phyloP scores from a whole-genome alignment of 2,113 vertebrate species.

The Halichoerus grypus region DNA sequence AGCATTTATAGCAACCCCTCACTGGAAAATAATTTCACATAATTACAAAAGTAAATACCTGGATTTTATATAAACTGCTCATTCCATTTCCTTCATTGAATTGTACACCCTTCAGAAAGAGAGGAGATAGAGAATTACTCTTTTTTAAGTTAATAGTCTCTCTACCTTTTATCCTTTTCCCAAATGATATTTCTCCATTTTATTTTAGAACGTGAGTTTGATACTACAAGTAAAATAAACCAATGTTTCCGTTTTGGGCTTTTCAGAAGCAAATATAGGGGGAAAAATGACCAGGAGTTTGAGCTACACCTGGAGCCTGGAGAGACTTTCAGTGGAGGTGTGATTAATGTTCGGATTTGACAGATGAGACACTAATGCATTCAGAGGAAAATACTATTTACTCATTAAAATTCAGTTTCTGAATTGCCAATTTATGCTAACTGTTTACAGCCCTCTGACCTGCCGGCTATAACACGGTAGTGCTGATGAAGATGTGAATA shows the following conservation, averaged over 20 bases:
- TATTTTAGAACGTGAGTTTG: neutral
- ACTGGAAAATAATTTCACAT: slow-evolving; percentile 28
- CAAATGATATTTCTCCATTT: neutral
- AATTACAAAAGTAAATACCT: slow-evolving; percentile 90
- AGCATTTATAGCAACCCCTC: slow-evolving; percentile 54
- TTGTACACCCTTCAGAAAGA: slow-evolving; percentile 89
- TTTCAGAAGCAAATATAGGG: neutral
- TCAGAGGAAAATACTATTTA: slow-evolving; percentile 62
- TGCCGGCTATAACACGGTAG: neutral
- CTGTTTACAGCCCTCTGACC: slow-evolving; percentile 58
- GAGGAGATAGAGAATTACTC: slow-evolving; percentile 60
- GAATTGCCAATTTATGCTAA: slow-evolving; percentile 63
- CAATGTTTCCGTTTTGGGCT: neutral
- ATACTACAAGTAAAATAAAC: slow-evolving; percentile 36
- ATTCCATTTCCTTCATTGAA: slow-evolving; percentile 95
- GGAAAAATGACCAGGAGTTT: neutral
- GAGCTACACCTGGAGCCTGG: neutral
- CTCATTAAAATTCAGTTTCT: slow-evolving; percentile 77
- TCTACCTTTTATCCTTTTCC: neutral
- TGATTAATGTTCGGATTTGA: slow-evolving; percentile 38
- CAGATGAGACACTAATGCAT: slow-evolving; percentile 57
- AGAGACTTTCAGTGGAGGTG: neutral
- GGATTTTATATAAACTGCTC: slow-evolving; percentile 98
- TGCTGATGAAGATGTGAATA: slow-evolving; percentile 47
- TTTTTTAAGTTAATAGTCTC: neutral